phyloP scores from a whole-genome alignment of 2,113 vertebrate species.

The Sula dactylatra region DNA sequence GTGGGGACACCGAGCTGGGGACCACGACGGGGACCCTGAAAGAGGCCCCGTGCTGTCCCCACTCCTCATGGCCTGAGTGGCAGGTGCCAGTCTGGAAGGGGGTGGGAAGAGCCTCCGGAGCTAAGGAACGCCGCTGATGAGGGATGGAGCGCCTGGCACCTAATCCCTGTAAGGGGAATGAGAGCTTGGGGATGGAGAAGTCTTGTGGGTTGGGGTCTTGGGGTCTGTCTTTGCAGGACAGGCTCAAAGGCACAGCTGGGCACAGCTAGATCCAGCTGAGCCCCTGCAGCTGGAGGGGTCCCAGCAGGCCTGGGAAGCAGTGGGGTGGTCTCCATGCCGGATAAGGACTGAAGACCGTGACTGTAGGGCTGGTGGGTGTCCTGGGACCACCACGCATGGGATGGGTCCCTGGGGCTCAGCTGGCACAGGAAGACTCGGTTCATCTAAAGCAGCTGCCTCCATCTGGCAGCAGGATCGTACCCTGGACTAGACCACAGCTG shows the following conservation, averaged over 20 bases:
- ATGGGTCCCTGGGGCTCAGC: not conserved
- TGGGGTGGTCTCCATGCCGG: accelerated
- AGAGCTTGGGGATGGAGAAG: not conserved
- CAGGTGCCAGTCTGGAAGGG: not conserved
- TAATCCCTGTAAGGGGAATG: accelerated
- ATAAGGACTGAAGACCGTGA: accelerated
- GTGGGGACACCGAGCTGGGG: not conserved
- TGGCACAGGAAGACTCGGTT: not conserved
- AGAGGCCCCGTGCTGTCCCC: not conserved
- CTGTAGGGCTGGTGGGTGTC: not conserved
- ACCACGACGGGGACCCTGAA: not conserved
- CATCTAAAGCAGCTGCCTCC: not conserved
- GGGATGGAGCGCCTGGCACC: not conserved
- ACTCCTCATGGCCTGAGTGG: not conserved
- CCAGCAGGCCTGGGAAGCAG: not conserved
- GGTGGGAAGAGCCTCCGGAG: not conserved
- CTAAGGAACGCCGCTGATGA: not conserved
- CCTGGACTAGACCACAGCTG: not conserved
- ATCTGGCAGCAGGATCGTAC: not conserved
- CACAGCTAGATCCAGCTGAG: not conserved
- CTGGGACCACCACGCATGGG: not conserved
- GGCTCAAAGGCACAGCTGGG: not conserved
- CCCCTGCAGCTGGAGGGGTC: not conserved
- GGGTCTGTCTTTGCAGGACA: not conserved
- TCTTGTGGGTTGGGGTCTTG: not conserved